Evolutionary conservation across 2,113 vertebrate genomes (phyloP), one percentile per base, ranked within the genome.

Genomic region (Actinemys pallida): DNA sequence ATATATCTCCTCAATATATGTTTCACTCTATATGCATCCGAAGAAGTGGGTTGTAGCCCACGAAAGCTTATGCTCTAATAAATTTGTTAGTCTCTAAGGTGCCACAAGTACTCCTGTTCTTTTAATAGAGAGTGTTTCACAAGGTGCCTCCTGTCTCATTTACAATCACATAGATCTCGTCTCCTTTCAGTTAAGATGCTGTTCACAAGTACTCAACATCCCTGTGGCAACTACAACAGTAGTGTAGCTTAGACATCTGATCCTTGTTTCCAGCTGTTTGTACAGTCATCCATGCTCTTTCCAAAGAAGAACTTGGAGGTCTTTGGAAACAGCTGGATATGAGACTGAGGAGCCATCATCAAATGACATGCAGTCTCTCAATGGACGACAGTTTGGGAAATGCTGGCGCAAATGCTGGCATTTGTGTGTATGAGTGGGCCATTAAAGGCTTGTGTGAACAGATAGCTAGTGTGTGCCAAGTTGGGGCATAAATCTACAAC

Each of bases 311-410:
- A 17, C 78, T 84, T 87, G 53, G 89, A 75, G 81, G 65, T 87
- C 79, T 91, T 87, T 93, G 85, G 93, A 90, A 75, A n/a, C 75
- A 87, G 3, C 65, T 88, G 82, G 54, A 83, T 95, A 85, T 65
- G 47, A 85, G 27, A 89, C 27, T 72, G 81, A 93, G 42, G 59
- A 94, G 19, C 31, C 90, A 8, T 5, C 62, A 75, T 42, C 69
- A 75, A 75, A 39, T 42, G 53, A 57, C 84, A 47, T 85, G 35
- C 86, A 88, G 14, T 86, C 35, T 92, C 25, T 85, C 0, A 81
- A 49, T 2, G 49, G 6, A 56, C 39, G 69, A 47, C 29, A 35
- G 59, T 62, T 31, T 62, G 59, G 59, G 29, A 35, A 35, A 62
- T 35, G 59, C 59, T 62, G 11, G 27, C 59, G 27, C 27, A 57